Conservation (phyloP, 1,140 invertebrate genomes). For the Brachionus koreanus region DNA sequence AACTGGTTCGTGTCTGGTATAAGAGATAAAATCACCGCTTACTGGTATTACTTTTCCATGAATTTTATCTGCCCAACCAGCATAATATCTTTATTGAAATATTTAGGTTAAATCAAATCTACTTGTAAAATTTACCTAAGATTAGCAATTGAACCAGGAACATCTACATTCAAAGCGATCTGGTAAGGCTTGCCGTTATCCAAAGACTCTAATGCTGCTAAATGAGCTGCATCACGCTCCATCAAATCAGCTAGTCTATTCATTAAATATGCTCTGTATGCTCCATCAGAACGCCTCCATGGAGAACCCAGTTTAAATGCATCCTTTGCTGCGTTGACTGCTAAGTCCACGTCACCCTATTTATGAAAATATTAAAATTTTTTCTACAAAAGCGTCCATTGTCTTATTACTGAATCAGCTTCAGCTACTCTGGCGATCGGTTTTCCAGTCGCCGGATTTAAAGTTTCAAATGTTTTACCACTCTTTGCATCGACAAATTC, state of each 20-base stretch:
- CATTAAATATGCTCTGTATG: slow-evolving; percentile 67
- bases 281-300: slow-evolving; percentile 76
- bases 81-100: slow-evolving; percentile 60
- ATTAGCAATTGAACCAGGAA: slow-evolving; percentile 24
- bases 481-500: slow-evolving; percentile 77
- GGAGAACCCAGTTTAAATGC: slow-evolving; percentile 70
- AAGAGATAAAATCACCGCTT: slow-evolving; percentile 79
- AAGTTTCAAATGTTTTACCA: slow-evolving; percentile 79
- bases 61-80: slow-evolving; percentile 85
- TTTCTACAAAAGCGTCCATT: not conserved
- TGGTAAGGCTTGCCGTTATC: slow-evolving; percentile 82
- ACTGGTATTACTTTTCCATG: slow-evolving; percentile 79
- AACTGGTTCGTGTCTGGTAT: slow-evolving; percentile 90
- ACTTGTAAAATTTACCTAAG: slow-evolving; percentile 43
- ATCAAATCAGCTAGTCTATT: slow-evolving; percentile 71
- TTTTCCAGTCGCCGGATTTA: slow-evolving; percentile 75
- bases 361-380: not conserved
- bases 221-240: slow-evolving; percentile 67
- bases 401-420: slow-evolving; percentile 61
- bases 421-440: slow-evolving; percentile 75
- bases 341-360: slow-evolving; percentile 70
- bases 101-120: too few relatives aligned
- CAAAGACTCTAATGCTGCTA: slow-evolving; percentile 75
- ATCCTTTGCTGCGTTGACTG: slow-evolving; percentile 69
- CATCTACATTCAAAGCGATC: slow-evolving; percentile 53